Evolutionary conservation across 2,113 vertebrate genomes (phyloP), one percentile per base, ranked within the genome.

Genomic region (Nothoprocta pentlandii): DNA sequence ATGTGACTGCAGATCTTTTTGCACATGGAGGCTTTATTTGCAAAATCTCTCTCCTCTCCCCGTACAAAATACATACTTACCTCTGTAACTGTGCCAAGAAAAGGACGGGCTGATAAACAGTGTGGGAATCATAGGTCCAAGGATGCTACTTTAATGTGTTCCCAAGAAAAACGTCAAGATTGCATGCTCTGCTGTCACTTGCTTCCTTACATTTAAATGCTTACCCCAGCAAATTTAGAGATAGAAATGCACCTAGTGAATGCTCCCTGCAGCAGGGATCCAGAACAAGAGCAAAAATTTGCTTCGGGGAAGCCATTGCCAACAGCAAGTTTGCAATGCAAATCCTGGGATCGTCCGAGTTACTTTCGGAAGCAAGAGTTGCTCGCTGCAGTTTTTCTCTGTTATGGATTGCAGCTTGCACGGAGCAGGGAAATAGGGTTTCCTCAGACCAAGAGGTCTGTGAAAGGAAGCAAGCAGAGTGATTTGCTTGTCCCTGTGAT

Each of bases 341-440:
- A 49, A 32, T 19, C 3, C 22, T 56, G 51, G 68, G 12, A 56
- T 62, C 58, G 51, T 32, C 15, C 12, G 30, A 66, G 41, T 44
- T 78, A 11, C 26, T 63, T 62, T 54, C 41, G 70, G 4, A 51
- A 56, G 41, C 16, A 32, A 26, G 44, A 70, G 10, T 46, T 84
- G 9, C 11, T 36, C 51, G 47, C n/a, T 30, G 70, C 30, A 91
- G 53, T 36, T 77, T 59, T 39, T 41, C 46, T 63, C 26, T 47
- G 0, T 61, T 61, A 8, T 0, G 46, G 21, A 23, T 46, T 70
- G 64, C 28, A 4, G 9, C 59, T 47, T 36, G 21, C 54, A n/a
- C 1, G 0, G 32, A 56, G n/a, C 8, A 36, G 30, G 7, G 64
- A 36, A 20, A 2, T 12, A 23, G 41, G 10, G 16, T 30, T 80